A percentile compares a stretch with the other conserved stretches of the same genome.
Conservation (phyloP, 2,113 vertebrate species). For the Ailuropoda melanoleuca region DNA sequence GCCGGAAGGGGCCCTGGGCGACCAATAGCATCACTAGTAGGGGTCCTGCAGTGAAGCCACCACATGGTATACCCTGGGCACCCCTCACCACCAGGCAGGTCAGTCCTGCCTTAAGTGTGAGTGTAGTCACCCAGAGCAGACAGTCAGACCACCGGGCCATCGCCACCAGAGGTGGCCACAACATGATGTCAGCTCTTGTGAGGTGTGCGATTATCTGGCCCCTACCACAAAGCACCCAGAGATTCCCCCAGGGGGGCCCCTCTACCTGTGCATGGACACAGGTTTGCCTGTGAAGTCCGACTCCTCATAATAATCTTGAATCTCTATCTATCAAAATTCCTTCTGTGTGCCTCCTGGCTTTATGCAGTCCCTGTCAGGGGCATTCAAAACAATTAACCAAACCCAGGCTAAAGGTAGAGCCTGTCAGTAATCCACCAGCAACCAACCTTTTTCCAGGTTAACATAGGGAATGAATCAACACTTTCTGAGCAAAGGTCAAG, state of each 20-base stretch:
- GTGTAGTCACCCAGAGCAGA: neutral
- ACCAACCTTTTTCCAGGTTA: neutral
- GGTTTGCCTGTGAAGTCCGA: neutral
- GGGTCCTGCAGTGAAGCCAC: neutral
- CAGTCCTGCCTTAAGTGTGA: neutral
- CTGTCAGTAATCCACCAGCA: neutral
- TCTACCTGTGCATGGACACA: neutral
- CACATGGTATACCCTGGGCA: fast-evolving
- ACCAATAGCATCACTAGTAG: fast-evolving
- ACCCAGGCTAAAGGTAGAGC: neutral
- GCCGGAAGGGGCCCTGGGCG: no score
- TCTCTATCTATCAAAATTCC: neutral
- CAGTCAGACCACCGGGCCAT: neutral
- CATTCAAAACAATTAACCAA: neutral
- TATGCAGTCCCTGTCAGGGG: neutral
- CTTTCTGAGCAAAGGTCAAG: neutral
- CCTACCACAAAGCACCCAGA: neutral
- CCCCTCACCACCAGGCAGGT: no score
- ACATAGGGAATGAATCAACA: neutral
- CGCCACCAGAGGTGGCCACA: neutral
- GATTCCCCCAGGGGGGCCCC: neutral
- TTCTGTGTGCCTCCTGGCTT: neutral
- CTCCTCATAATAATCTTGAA: neutral
- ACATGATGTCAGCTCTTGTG: neutral
- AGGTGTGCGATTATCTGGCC: neutral